Percentiles rank a stretch among this genome's conserved stretches.
Conservation (phyloP, 1,140 invertebrate genomes). For the Panagrolaimus sp. region DNA sequence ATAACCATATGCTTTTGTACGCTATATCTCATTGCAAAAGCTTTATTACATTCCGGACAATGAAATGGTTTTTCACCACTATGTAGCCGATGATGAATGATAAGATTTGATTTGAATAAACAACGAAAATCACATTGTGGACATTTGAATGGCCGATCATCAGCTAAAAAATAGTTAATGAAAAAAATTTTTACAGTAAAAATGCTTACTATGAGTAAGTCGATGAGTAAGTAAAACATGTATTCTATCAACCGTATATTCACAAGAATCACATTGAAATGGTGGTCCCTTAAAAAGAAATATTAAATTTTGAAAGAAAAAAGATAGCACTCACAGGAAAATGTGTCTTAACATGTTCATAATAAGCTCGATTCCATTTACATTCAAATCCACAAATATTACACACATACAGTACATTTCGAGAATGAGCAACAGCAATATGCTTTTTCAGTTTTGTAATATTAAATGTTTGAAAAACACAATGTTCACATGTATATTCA, state of each 20-base stretch:
- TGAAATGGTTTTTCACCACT: conserved; percentile 58
- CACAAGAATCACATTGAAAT: conserved; percentile 66
- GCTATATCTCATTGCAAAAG: conserved; percentile 64
- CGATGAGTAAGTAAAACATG: conserved; percentile 64
- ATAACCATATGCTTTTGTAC: conserved; percentile 65
- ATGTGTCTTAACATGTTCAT: conserved; percentile 64
- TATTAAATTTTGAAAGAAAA: conserved; percentile 15
- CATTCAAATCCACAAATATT: conserved; percentile 66
- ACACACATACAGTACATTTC: conserved; percentile 66
- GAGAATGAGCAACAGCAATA: conserved; percentile 62
- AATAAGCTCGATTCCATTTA: conserved; percentile 67
- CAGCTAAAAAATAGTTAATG: conserved; percentile 54
- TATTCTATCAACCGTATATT: conserved; percentile 62
- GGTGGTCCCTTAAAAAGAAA: conserved; percentile 64
- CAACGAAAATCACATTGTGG: conserved; percentile 60
- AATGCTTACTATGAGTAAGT: conserved; percentile 59
- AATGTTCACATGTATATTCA: conserved; percentile 61
- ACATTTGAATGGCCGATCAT: conserved; percentile 63
- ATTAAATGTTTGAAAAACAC: conserved; percentile 61
- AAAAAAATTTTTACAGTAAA: conserved; percentile 11
- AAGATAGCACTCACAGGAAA: conserved; percentile 33
- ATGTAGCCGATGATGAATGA: conserved; percentile 61
- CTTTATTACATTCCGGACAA: conserved; percentile 62
- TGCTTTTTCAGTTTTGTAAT: conserved; percentile 62
- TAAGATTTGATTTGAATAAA: conserved; percentile 61